Evolutionary conservation across 2,797 vertebrate species (phyloP).

Genomic region (Pseudochromis fuscus): DNA sequence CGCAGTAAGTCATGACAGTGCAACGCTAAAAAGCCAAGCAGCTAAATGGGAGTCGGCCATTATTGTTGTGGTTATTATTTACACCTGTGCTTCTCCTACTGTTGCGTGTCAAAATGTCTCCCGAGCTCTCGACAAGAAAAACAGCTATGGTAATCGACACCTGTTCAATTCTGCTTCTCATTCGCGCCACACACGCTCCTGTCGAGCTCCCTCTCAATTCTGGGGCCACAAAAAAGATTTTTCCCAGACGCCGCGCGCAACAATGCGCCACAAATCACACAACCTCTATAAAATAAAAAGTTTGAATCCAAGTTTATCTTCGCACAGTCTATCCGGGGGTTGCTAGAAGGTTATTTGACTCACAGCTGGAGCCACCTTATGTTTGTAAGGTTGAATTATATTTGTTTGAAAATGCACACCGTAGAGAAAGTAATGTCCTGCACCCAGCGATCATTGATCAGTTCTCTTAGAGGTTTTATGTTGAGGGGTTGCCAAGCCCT

Average conservation of each 20-base stretch:
- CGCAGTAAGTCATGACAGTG: background rate
- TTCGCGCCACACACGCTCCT: background rate
- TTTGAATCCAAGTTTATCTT: too few species aligned
- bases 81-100: background rate
- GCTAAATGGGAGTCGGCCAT: background rate
- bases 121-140: background rate
- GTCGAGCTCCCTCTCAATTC: background rate
- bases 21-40: background rate
- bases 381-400: background rate
- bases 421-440: conserved; percentile 4
- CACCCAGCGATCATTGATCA: conserved; percentile 19
- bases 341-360: background rate
- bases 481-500: conserved; percentile 26
- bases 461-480: conserved; percentile 21
- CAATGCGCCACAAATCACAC: too few species aligned
- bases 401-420: background rate
- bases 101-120: background rate
- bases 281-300: too few species aligned
- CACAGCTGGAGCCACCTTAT: too few species aligned
- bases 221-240: background rate
- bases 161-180: background rate
- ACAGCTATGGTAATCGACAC: background rate
- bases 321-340: too few species aligned
- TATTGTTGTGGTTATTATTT: background rate
- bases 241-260: too few species aligned